Conservation (phyloP, 2,797 vertebrate genomes). For the Diplodus puntazzo region DNA sequence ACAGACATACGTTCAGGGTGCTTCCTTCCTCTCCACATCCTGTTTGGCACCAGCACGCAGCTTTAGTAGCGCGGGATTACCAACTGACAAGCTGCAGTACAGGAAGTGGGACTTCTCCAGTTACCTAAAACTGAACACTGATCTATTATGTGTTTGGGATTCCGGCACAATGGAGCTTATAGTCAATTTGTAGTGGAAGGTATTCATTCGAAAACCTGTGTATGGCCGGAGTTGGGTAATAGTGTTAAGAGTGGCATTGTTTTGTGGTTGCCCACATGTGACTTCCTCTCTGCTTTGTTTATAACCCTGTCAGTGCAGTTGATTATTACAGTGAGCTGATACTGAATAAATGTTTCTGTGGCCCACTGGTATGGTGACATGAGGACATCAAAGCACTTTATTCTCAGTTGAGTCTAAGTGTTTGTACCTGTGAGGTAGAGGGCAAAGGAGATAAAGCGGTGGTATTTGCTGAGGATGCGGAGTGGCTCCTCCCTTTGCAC, state of each 20-base stretch:
- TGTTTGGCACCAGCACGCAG: conserved; percentile 60
- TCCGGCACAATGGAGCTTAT: neutral
- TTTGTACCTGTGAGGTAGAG: conserved; percentile 94
- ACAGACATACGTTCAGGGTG: neutral
- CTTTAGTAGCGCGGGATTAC: conserved; percentile 6
- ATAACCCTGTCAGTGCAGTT: neutral
- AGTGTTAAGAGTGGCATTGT: neutral
- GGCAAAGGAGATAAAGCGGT: conserved; percentile 97
- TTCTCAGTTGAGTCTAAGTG: neutral
- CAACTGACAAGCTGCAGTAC: conserved; percentile 37
- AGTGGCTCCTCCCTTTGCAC: conserved; percentile 97
- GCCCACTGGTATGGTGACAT: neutral
- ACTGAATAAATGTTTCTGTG: neutral
- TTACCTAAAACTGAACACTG: neutral
- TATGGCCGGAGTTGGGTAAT: neutral
- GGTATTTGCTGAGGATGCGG: conserved; percentile 98
- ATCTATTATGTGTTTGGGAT: neutral
- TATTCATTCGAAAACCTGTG: neutral
- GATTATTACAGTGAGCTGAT: neutral
- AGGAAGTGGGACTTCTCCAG: conserved; percentile 47
- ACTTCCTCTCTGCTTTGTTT: neutral
- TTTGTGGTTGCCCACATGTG: neutral
- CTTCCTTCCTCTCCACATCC: conserved; percentile 77
- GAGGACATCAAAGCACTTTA: neutral
- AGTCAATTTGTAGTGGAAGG: neutral